These are phyloP conservation scores for Brassicogethes aeneus DNA, from an alignment of 2,888 invertebrate species.

Conservation along the genomic window DNA sequence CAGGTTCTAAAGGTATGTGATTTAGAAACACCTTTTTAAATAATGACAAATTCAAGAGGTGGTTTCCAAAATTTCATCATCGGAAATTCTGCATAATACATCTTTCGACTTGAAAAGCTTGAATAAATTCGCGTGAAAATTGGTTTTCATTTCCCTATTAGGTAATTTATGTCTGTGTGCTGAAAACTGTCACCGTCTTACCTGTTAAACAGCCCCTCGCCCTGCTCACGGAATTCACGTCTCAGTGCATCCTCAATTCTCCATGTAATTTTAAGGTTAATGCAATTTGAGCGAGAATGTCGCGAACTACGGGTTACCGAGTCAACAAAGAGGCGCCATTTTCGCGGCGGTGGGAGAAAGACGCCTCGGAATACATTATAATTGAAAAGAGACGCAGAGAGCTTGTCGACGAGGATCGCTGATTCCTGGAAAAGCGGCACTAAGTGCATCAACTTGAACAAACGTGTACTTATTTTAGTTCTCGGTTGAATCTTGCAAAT, in stretches of 20 bases:
- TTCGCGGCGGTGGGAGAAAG: constrained; percentile 22
- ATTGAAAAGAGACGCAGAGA: not conserved
- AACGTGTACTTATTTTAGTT: not conserved
- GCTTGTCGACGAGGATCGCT: constrained; percentile 10
- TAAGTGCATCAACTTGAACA: constrained; percentile 14
- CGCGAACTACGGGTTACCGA: constrained; percentile 40
- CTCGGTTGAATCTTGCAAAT: not conserved
- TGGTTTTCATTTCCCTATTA: constrained; percentile 8
- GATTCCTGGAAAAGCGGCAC: constrained; percentile 16
- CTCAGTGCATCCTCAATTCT: constrained; percentile 45
- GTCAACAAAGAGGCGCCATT: constrained; percentile 41
- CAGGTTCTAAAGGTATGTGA: no score
- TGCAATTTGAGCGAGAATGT: constrained; percentile 44
- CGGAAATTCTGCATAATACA: no score
- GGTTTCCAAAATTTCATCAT: no score
- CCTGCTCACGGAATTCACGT: constrained; percentile 38
- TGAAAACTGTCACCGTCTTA: constrained; percentile 28
- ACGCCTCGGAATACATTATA: no score
- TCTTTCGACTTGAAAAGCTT: no score
- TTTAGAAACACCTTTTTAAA: no score
- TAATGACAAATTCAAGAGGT: no score
- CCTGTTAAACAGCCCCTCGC: constrained; percentile 23
- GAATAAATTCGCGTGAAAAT: not conserved
- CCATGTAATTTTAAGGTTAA: constrained; percentile 47
- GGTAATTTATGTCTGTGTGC: constrained; percentile 10